phyloP scores from a whole-genome alignment of 2,888 invertebrate genomes.

The Epiblema foenella region DNA sequence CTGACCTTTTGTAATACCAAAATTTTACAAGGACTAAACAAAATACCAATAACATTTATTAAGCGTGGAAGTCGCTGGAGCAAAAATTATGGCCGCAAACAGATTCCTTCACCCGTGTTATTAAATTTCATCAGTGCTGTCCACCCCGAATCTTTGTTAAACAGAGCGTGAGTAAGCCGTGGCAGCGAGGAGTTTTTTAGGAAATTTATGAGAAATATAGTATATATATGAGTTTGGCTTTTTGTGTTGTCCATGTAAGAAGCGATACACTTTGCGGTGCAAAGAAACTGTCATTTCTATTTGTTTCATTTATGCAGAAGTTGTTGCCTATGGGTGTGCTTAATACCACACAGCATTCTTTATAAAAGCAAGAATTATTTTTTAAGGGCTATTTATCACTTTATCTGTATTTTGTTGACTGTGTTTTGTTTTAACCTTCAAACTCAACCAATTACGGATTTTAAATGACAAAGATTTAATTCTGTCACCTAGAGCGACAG shows the following conservation, averaged over 20 bases:
- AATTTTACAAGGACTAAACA: slow-evolving; percentile 42
- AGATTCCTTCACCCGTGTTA: slow-evolving; percentile 42
- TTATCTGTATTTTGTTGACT: background rate
- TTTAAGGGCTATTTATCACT: no score
- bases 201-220: slow-evolving; percentile 32
- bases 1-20: slow-evolving; percentile 37
- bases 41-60: slow-evolving; percentile 45
- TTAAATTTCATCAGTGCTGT: slow-evolving; percentile 41
- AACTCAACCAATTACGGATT: slow-evolving; percentile 28
- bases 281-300: no score
- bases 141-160: slow-evolving; percentile 42
- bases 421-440: no score
- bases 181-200: slow-evolving; percentile 19
- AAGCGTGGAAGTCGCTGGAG: slow-evolving; percentile 35
- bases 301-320: no score
- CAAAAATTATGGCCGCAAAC: slow-evolving; percentile 43
- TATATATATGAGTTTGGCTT: slow-evolving; percentile 9
- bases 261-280: background rate
- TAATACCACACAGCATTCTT: no score
- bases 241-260: slow-evolving; percentile 8
- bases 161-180: slow-evolving; percentile 37
- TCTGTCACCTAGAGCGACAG: background rate
- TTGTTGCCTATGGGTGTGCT: no score
- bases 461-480: slow-evolving; percentile 36
- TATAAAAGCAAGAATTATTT: no score